phyloP scores from a whole-genome alignment of 2,888 invertebrate species.

The Tupiocoris notatus region DNA sequence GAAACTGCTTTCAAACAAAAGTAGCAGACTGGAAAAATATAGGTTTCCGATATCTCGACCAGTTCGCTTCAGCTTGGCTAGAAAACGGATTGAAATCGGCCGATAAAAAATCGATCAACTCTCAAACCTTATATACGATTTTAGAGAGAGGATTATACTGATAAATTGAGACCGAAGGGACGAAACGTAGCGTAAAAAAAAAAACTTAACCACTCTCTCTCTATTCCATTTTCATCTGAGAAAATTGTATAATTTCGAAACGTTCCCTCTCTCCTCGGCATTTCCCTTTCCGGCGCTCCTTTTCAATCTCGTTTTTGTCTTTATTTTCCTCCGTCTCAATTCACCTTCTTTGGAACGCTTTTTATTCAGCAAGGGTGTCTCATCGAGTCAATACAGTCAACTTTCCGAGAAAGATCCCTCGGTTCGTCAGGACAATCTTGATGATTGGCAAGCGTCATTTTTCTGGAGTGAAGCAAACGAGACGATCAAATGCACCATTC shows the following conservation, averaged over 20 bases:
- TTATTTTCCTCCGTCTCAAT: not conserved
- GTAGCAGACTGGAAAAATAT: too few species aligned
- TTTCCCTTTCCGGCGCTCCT: not conserved
- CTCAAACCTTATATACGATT: not conserved
- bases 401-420: conserved; percentile 3
- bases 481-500: not conserved
- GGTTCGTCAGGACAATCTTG: not conserved
- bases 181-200: not conserved
- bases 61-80: too few species aligned
- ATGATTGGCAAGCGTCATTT: not conserved
- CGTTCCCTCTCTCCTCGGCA: not conserved
- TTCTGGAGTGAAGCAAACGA: not conserved
- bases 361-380: not conserved
- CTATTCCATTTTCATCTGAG: conserved; percentile 19
- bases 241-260: conserved; percentile 31
- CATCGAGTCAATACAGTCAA: not conserved
- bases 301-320: not conserved
- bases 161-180: not conserved
- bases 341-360: not conserved
- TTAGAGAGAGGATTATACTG: not conserved
- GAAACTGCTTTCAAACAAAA: too few species aligned
- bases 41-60: too few species aligned
- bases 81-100: too few species aligned
- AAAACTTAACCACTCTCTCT: not conserved
- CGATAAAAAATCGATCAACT: not conserved